These are phyloP conservation scores for Crioceris asparagi DNA, from an alignment of 2,888 invertebrate species.

Conservation along the genomic window DNA sequence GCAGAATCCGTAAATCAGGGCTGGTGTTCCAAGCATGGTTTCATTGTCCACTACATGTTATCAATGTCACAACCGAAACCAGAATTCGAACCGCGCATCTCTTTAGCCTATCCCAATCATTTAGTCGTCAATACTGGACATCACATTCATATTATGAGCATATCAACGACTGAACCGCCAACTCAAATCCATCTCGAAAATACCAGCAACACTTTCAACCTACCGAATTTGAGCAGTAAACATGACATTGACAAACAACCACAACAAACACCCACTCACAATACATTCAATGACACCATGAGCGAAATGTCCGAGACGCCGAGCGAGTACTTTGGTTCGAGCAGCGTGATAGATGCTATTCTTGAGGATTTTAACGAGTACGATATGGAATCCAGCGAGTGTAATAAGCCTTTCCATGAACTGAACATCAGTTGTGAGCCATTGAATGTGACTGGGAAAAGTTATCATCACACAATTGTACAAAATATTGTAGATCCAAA, in stretches of 20 bases:
- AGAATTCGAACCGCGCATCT: conserved; percentile 34
- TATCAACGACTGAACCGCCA: conserved; percentile 30
- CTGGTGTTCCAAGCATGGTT: conserved; percentile 75
- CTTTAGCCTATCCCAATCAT: conserved; percentile 36
- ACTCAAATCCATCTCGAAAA: too few species aligned
- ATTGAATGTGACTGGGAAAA: conserved; percentile 38
- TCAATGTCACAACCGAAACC: conserved; percentile 76
- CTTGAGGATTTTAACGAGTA: conserved; percentile 39
- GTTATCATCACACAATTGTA: conserved; percentile 36
- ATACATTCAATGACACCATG: conserved; percentile 29
- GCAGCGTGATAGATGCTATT: conserved; percentile 36
- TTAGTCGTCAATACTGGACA: conserved; percentile 38
- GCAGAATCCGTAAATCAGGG: conserved; percentile 30
- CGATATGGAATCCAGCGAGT: conserved; percentile 37
- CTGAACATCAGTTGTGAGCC: conserved; percentile 40
- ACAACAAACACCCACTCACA: conserved; percentile 16
- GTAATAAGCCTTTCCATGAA: conserved; percentile 39
- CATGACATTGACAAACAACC: too few species aligned
- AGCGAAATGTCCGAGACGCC: conserved; percentile 36
- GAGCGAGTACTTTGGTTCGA: conserved; percentile 33
- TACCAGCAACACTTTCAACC: too few species aligned
- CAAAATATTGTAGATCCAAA: conserved; percentile 37
- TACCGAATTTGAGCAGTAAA: too few species aligned
- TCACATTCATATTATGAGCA: conserved; percentile 37
- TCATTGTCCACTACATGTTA: conserved; percentile 86